Conservation (phyloP, 2,888 invertebrate genomes). For the Clistopyga incitator region DNA sequence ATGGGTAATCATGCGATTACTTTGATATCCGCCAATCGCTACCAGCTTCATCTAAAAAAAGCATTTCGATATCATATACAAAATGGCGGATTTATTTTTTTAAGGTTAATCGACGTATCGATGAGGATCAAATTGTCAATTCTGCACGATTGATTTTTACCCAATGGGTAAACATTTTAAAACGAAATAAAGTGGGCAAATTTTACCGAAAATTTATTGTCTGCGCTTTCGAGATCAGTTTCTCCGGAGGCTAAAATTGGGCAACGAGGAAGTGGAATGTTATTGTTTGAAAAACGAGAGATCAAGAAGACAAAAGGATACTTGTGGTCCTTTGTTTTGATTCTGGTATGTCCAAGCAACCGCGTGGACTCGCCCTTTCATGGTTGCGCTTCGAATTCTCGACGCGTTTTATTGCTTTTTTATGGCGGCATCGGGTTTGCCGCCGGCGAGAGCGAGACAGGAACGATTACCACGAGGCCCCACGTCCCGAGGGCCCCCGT, state of each 20-base stretch:
- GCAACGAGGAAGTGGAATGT: not conserved
- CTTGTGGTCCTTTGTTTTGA: conserved; percentile 72
- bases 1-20: conserved; percentile 23
- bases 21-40: conserved; percentile 37
- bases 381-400: conserved; percentile 38
- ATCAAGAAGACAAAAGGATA: not conserved
- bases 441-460: conserved; percentile 71
- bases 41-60: not conserved
- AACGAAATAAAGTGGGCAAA: too few species aligned
- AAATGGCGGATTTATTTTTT: too few species aligned
- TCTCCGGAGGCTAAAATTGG: not conserved
- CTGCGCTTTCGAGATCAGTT: too few species aligned
- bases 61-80: not conserved
- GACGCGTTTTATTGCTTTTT: conserved; percentile 70
- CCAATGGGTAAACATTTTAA: too few species aligned
- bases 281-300: not conserved
- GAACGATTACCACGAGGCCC: conserved; percentile 72
- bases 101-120: too few species aligned
- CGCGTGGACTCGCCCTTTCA: conserved; percentile 60
- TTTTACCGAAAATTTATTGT: too few species aligned
- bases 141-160: too few species aligned
- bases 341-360: conserved; percentile 77
- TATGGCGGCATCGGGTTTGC: conserved; percentile 70
- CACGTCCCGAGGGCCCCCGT: conserved; percentile 68
- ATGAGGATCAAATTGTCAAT: too few species aligned